Base-by-base conservation (phyloP, 2,113 vertebrate genomes). In the Stegostoma tigrinum region DNA sequence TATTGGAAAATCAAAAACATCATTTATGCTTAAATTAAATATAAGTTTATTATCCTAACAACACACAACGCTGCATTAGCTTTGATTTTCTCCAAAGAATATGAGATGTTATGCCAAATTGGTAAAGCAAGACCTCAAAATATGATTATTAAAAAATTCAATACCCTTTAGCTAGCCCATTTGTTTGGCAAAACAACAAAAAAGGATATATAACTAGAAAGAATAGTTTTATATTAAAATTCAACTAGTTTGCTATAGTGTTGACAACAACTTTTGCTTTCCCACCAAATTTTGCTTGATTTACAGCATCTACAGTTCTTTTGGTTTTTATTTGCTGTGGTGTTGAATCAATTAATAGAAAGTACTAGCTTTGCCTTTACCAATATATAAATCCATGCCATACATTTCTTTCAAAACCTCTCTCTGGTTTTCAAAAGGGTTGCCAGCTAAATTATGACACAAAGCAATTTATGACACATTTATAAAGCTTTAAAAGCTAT, bases 21-120 rank as follows among this genome's bases (percentile, higher is more conserved):
- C 38, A 42, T 93, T 93, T 42, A 93, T 93, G 38, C 42, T 67
- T 93, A 93, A 93, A 64, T 93, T n/a, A 94, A 3, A 94, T 67
- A n/a, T 42, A 67, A 55, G 42, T 94, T 1, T 94, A 5, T 94
- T n/a, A 94, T 21, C 34, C 34, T 66, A 15, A 38, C 64, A 38
- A 5, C 17, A 64, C 17, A 19, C 34, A 42, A 14, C 90, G 64
- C 30, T 8, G 42, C 61, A 68, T 21, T 64, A 23, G 30, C 19
- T 38, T 7, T 94, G 90, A 42, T 64, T 89, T 89, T 23, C 86
- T 55, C 7, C 21, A 55, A 52, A 24, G 24, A 89, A 55, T 55
- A 55, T 89, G 45, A 89, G 10, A 89, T 24, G 10, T 55, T 89
- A 89, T 89, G 86, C 86, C 45, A 12, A 8, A 55, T 55, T 7